These are phyloP conservation scores for Aepyceros melampus DNA, from an alignment of 2,113 vertebrate species.

Conservation along the genomic window DNA sequence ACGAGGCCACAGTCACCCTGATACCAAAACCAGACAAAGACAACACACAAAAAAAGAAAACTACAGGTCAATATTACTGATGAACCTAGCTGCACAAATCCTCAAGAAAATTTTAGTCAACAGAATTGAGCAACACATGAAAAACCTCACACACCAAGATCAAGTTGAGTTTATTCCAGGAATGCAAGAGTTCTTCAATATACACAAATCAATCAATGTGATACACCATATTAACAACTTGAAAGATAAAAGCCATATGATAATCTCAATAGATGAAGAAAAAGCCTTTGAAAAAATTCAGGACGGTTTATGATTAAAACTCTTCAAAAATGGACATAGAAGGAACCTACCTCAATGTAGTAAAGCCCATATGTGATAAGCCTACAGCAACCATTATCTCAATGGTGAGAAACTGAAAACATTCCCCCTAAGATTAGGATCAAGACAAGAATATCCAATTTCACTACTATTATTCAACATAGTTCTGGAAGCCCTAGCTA, in stretches of 20 bases:
- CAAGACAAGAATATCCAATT: background rate
- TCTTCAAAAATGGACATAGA: background rate
- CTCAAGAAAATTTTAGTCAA: background rate
- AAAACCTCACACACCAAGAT: background rate
- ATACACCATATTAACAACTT: background rate
- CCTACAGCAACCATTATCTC: background rate
- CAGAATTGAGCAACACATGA: background rate
- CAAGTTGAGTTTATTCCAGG: background rate
- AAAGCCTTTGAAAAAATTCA: background rate
- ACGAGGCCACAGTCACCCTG: background rate
- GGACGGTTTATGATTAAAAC: background rate
- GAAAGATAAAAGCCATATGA: background rate
- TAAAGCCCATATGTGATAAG: background rate
- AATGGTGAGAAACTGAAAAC: background rate
- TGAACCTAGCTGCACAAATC: background rate
- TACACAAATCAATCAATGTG: background rate
- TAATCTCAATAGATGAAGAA: background rate
- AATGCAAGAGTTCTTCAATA: background rate
- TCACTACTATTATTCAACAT: background rate
- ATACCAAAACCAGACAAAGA: background rate
- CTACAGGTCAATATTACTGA: background rate
- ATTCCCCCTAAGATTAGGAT: background rate
- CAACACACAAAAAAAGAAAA: background rate
- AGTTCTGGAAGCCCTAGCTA: background rate
- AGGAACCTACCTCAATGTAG: background rate